These are phyloP conservation scores for Nephrotoma guestfalica DNA, from an alignment of 2,888 invertebrate species.

Conservation along the genomic window DNA sequence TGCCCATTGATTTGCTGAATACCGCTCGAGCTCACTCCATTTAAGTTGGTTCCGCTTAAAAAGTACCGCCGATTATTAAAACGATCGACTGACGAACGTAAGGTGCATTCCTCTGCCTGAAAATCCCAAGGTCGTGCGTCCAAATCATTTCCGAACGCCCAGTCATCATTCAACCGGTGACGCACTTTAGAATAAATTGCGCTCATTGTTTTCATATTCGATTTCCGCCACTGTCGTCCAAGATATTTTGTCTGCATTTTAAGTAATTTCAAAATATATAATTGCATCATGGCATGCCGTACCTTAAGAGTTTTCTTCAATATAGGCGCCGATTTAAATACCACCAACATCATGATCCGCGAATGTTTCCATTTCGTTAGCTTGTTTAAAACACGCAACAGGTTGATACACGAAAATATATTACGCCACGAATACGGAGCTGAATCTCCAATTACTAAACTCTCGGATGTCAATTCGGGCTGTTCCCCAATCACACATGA, in stretches of 20 bases:
- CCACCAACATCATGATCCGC: slow-evolving; percentile 98
- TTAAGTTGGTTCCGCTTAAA: slow-evolving; percentile 7
- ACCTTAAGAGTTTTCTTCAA: slow-evolving; percentile 92
- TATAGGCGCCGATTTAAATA: slow-evolving; percentile 98
- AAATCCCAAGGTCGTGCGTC: slow-evolving; percentile 98
- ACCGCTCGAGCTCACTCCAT: background rate
- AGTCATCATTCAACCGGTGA: slow-evolving; percentile 94
- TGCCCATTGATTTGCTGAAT: background rate
- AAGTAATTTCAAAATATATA: slow-evolving; percentile 91
- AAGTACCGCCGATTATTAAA: slow-evolving; percentile 89
- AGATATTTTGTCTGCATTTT: slow-evolving; percentile 99
- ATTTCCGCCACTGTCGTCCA: slow-evolving; percentile 97
- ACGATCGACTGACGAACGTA: slow-evolving; percentile 86
- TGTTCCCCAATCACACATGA: slow-evolving; percentile 91
- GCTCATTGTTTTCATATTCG: slow-evolving; percentile 99
- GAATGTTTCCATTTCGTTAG: slow-evolving; percentile 99
- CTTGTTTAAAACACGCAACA: slow-evolving; percentile 92
- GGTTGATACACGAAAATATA: slow-evolving; percentile 93
- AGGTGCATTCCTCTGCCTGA: slow-evolving; percentile 90
- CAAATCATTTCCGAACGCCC: slow-evolving; percentile 98
- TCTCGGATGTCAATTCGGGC: slow-evolving; percentile 83
- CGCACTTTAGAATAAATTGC: slow-evolving; percentile 96
- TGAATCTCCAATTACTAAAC: slow-evolving; percentile 70
- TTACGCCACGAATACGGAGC: slow-evolving; percentile 94
- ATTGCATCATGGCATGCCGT: slow-evolving; percentile 90